Percentiles rank a stretch among this genome's conserved stretches.
These are phyloP conservation scores for Aurelia sp. DNA, from an alignment of 30 jellyfish, hydroid and myxozoan genomes.

Conservation along the genomic window DNA sequence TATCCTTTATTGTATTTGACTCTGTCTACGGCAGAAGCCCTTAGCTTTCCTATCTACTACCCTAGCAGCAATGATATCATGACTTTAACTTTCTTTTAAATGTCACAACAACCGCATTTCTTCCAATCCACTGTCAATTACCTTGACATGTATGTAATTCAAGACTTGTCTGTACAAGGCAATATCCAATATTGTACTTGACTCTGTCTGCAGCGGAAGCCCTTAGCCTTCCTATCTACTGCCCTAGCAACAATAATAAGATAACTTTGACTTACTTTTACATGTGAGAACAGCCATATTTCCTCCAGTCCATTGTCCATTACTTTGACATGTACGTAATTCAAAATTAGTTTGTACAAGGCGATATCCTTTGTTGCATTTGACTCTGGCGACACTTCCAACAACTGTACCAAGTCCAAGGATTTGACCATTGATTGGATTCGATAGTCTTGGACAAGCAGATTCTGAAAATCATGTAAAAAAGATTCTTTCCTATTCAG, in stretches of 20 bases:
- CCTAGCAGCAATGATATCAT: neutral
- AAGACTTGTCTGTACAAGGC: conserved; percentile 57
- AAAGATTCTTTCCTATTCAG: no score
- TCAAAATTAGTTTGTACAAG: conserved; percentile 62
- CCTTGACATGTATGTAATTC: conserved; percentile 80
- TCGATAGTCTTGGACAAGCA: conserved; percentile 30
- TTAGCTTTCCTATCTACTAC: no score
- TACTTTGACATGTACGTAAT: conserved; percentile 78
- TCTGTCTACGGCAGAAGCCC: neutral
- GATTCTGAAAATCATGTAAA: conserved; percentile 10
- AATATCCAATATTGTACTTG: conserved; percentile 83
- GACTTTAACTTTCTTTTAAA: conserved; percentile 61
- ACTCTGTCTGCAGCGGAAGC: no score
- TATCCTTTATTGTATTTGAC: conserved; percentile 86
- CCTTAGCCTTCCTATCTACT: no score
- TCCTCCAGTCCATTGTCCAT: conserved; percentile 97
- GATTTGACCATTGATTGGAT: conserved; percentile 76
- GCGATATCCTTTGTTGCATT: conserved; percentile 85
- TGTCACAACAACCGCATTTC: conserved; percentile 71
- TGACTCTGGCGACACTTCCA: conserved; percentile 87
- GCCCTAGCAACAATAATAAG: no score
- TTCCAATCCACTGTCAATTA: conserved; percentile 92
- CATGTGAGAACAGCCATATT: conserved; percentile 72
- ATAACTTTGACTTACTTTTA: conserved; percentile 47
- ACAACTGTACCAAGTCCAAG: conserved; percentile 70